Conservation (phyloP, 2,113 vertebrate species). For the Forbesichthys agassizii region DNA sequence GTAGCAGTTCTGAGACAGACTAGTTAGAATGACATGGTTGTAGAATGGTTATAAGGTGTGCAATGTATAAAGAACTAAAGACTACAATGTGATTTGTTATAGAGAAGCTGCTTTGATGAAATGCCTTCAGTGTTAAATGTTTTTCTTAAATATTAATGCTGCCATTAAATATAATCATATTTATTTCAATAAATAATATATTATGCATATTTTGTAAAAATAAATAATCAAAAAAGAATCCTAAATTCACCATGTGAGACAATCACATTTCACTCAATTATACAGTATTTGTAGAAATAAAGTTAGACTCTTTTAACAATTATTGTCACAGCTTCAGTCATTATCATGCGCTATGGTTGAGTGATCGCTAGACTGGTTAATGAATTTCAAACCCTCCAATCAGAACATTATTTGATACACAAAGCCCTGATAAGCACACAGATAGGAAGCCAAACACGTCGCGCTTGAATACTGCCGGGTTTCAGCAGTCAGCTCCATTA, state of each 20-base stretch:
- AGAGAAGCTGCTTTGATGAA: conserved; percentile 59
- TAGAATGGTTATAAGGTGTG: conserved; percentile 47
- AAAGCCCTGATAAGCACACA: conserved; percentile 16
- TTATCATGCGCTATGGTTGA: conserved; percentile 13
- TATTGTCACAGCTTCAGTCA: not conserved
- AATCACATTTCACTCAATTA: conserved; percentile 4
- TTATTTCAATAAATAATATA: conserved; percentile 17
- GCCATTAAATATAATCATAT: too few relatives aligned
- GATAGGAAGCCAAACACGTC: conserved; percentile 32
- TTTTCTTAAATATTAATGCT: conserved; percentile 5
- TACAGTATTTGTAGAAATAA: not conserved
- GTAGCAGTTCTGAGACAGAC: conserved; percentile 59
- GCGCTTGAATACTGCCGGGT: conserved; percentile 36
- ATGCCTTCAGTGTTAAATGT: conserved; percentile 30
- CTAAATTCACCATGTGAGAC: not conserved
- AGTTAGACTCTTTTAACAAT: not conserved
- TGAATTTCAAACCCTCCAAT: conserved; percentile 30
- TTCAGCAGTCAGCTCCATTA: conserved; percentile 12
- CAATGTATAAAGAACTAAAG: conserved; percentile 61
- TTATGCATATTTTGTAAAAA: conserved; percentile 45
- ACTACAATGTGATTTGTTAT: conserved; percentile 62
- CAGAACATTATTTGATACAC: conserved; percentile 29
- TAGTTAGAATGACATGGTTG: conserved; percentile 55
- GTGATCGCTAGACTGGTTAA: conserved; percentile 15
- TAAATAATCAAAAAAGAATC: conserved; percentile 17